Percentiles rank a stretch among this genome's conserved stretches.
Evolutionary conservation across 1,140 invertebrate genomes (phyloP).

Genomic region (Drosophila grimshawi): DNA sequence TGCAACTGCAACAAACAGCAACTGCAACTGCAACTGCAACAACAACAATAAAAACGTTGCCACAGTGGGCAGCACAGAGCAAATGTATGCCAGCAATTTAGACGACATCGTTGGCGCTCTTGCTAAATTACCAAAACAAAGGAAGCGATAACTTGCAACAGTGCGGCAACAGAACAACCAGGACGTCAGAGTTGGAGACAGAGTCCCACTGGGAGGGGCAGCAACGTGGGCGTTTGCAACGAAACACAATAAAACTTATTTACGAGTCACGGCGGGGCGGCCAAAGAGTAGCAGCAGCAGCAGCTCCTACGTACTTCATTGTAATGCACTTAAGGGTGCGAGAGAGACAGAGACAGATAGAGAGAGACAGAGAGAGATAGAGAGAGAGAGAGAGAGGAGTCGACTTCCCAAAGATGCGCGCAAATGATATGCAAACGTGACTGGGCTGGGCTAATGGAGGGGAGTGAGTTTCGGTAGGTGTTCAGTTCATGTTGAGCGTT

Average conservation of each 20-base stretch:
- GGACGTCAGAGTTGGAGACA: slow-evolving; percentile 5
- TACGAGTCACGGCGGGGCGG: slow-evolving; percentile 77
- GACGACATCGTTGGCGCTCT: slow-evolving; percentile 76
- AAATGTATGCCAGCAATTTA: slow-evolving; percentile 79
- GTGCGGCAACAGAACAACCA: neutral
- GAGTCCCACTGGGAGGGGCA: neutral
- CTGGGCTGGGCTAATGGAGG: slow-evolving; percentile 4
- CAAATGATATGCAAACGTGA: slow-evolving; percentile 76
- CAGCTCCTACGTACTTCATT: slow-evolving; percentile 72
- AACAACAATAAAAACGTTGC: slow-evolving; percentile 10
- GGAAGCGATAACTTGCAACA: slow-evolving; percentile 80
- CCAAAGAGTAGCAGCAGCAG: neutral
- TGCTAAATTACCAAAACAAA: slow-evolving; percentile 81
- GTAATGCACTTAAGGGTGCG: slow-evolving; percentile 73
- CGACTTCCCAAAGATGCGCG: slow-evolving; percentile 68
- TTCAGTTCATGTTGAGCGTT: slow-evolving; percentile 47
- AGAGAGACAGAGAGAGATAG: neutral
- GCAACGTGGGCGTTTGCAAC: slow-evolving; percentile 61
- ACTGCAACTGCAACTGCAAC: neutral
- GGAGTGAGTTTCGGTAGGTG: neutral
- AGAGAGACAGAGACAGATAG: neutral
- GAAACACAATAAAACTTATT: slow-evolving; percentile 83
- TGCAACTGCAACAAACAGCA: slow-evolving; percentile 31
- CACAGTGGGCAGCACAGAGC: slow-evolving; percentile 59
- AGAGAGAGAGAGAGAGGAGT: neutral